A percentile compares a stretch with the other conserved stretches of the same genome.
Evolutionary conservation across 2,888 invertebrate genomes (phyloP).

Genomic region (Heliconius erato): DNA sequence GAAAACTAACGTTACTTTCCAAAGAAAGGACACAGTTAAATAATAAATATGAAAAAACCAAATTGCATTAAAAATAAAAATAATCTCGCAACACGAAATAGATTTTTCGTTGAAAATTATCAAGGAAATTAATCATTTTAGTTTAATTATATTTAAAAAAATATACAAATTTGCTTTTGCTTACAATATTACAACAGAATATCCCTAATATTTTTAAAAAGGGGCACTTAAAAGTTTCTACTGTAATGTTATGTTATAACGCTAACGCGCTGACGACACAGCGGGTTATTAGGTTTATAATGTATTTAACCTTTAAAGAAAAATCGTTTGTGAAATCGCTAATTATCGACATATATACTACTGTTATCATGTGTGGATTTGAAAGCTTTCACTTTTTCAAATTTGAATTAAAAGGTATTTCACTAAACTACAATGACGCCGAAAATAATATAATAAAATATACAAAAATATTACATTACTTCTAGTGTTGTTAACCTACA

Average conservation of each 20-base stretch:
- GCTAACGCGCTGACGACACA: constrained; percentile 24
- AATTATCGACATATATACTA: constrained; percentile 38
- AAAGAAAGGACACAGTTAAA: not conserved
- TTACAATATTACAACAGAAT: not conserved
- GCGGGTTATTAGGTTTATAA: constrained; percentile 2
- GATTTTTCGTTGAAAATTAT: not conserved
- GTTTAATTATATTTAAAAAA: not conserved
- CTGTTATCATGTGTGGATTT: constrained; percentile 25
- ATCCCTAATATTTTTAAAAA: not conserved
- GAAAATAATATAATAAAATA: not conserved
- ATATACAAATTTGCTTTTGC: not conserved
- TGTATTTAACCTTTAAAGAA: constrained; percentile 34
- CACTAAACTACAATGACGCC: not conserved
- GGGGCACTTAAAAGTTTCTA: no score
- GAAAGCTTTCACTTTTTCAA: not conserved
- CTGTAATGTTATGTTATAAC: constrained; percentile 12
- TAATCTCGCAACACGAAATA: not conserved
- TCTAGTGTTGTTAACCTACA: not conserved
- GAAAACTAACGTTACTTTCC: not conserved
- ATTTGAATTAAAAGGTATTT: not conserved
- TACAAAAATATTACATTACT: not conserved
- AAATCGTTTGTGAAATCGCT: constrained; percentile 46
- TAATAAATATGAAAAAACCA: not conserved
- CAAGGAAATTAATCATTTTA: no score
- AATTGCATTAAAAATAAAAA: not conserved